Percentiles rank a stretch among this genome's conserved stretches.
Evolutionary conservation across 2,797 vertebrate genomes (phyloP).

Genomic region (Ctenochaetus hawaiiensis): DNA sequence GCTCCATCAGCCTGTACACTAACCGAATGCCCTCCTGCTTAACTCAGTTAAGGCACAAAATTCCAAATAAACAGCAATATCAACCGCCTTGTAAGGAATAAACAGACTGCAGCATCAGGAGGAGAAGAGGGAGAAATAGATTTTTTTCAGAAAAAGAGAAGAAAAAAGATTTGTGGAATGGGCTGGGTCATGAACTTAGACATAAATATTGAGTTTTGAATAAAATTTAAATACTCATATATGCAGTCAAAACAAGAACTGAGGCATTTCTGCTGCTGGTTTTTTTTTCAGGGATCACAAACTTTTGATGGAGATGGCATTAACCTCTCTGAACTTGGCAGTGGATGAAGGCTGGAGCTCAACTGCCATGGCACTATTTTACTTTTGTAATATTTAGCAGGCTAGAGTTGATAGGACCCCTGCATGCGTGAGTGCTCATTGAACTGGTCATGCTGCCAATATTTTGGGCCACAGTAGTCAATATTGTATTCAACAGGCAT

Average conservation of each 20-base stretch:
- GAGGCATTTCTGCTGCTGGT: conserved; percentile 20
- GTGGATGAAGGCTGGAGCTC: conserved; percentile 20
- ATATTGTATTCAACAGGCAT: not conserved
- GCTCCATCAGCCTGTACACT: conserved; percentile 48
- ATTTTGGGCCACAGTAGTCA: not conserved
- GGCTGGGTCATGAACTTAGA: conserved; percentile 54
- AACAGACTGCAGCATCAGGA: conserved; percentile 44
- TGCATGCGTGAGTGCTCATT: not conserved
- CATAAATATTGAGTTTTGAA: conserved; percentile 55
- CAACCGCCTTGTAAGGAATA: conserved; percentile 42
- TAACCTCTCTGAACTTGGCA: conserved; percentile 51
- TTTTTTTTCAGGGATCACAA: conserved; percentile 26
- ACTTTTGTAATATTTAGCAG: conserved; percentile 13
- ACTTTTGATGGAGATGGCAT: conserved; percentile 47
- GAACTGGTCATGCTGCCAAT: not conserved
- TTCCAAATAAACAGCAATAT: conserved; percentile 68
- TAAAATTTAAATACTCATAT: conserved; percentile 45
- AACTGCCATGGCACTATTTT: conserved; percentile 20
- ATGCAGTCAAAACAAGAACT: conserved; percentile 24
- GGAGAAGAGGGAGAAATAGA: conserved; percentile 36
- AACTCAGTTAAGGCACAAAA: conserved; percentile 65
- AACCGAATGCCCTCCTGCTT: conserved; percentile 22
- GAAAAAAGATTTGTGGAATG: conserved; percentile 43
- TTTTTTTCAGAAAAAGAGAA: conserved; percentile 36
- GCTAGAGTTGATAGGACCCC: not conserved